Base-by-base conservation (phyloP, 2,888 invertebrate species). In the Pollenia griseotomentosa region DNA sequence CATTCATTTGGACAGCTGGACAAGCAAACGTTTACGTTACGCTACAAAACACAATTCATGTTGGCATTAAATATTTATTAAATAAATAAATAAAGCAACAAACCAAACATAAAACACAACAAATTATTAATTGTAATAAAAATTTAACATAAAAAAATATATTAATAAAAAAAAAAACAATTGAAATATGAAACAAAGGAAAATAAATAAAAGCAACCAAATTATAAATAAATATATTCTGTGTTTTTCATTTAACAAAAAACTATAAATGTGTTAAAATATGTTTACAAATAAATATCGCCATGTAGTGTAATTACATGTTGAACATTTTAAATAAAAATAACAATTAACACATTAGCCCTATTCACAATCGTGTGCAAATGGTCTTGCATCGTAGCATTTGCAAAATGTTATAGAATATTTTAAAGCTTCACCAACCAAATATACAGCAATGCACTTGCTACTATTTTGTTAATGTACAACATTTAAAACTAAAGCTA, bases 121-220 rank as follows among this genome's bases (percentile, higher is more conserved):
- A 78, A 70, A 59, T 70, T 59, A 79, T 79, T 78, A 70, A 79
- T 79, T 79, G 55, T 70, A 80, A 70, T 53, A 70, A 61, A 80
- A 61, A 53, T 61, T 55, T 57, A 74, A 63, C 12, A 78, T 16
- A 48, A 51, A 81, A 66, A 57, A 55, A 59, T 59, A 71, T 63
- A 59, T 10, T 42, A 68, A 16, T 10, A 40, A 33, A 46, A 65
- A 63, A 63, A 40, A 77, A 46, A 19, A 71, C 9, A 57, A 81
- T 51, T 77, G 77, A 82, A 73, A 81, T 82, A 65, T 78, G 66
- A 65, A 85, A 65, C 59, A 81, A 71, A 55, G 51, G 63, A 82
- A 71, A 68, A 40, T 14, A 85, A 80, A 73, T 59, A 80, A 85
- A 46, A 74, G 14, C 6, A 85, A 73, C 40, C 48, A 59, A 79